Evolutionary conservation across 2,888 invertebrate genomes (phyloP).

Genomic region (Ligdia adustata): DNA sequence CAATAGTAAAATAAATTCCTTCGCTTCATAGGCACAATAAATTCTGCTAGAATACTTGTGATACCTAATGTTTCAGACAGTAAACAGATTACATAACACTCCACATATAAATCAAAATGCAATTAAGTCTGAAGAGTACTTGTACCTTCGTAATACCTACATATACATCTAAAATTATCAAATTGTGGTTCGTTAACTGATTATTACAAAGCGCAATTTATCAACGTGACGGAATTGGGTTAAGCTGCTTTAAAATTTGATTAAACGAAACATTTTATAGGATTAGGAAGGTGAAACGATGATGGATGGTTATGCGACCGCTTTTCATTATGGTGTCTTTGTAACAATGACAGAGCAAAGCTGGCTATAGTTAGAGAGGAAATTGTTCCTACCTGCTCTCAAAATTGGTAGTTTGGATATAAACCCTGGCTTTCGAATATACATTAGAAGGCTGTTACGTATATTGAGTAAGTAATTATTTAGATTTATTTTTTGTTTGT

Average conservation of each 20-base stretch:
- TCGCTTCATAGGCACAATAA: too few species aligned
- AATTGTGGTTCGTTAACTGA: slow-evolving; percentile 17
- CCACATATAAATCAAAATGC: slow-evolving; percentile 3
- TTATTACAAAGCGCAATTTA: slow-evolving; percentile 33
- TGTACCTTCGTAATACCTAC: not conserved
- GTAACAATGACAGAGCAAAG: slow-evolving; percentile 1
- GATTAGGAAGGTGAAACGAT: slow-evolving; percentile 43
- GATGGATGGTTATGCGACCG: slow-evolving; percentile 44
- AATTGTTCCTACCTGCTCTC: not conserved
- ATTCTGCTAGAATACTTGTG: too few species aligned
- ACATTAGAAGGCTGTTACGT: too few species aligned
- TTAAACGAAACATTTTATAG: slow-evolving; percentile 53
- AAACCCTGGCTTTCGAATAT: not conserved
- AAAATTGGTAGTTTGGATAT: not conserved
- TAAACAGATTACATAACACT: too few species aligned
- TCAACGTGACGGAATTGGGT: slow-evolving; percentile 52
- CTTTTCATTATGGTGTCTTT: slow-evolving; percentile 16
- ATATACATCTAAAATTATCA: slow-evolving; percentile 15
- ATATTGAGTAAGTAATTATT: too few species aligned
- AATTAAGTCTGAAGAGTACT: slow-evolving; percentile 8
- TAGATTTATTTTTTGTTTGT: too few species aligned
- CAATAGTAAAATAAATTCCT: too few species aligned
- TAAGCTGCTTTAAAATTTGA: slow-evolving; percentile 52
- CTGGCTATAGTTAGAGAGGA: not conserved
- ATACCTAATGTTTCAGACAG: too few species aligned